These are phyloP conservation scores for Drosophila kanekoi DNA, from an alignment of 2,888 invertebrate species.

Conservation along the genomic window DNA sequence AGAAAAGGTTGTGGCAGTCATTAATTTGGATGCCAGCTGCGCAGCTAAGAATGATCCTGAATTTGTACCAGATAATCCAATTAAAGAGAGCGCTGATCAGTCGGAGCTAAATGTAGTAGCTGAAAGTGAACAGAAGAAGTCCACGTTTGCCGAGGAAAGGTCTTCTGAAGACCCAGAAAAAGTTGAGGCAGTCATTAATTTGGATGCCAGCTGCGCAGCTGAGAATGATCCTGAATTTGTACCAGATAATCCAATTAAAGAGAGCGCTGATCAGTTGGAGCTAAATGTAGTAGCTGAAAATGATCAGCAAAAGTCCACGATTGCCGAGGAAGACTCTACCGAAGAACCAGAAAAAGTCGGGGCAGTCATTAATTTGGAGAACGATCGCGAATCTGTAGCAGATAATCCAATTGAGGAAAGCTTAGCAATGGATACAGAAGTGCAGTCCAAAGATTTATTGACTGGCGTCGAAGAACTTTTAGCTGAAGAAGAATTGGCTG, in stretches of 20 bases:
- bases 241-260: not conserved
- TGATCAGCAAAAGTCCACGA: not conserved
- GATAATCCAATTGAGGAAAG: not conserved
- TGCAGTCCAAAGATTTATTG: not conserved
- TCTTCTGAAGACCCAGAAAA: not conserved
- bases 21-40: conserved; percentile 14
- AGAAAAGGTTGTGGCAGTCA: not conserved
- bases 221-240: not conserved
- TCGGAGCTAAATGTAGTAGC: not conserved
- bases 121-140: not conserved
- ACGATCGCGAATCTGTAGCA: not conserved
- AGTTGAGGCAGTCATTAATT: not conserved
- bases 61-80: not conserved
- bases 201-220: not conserved
- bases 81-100: not conserved
- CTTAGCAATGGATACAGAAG: not conserved
- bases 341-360: not conserved
- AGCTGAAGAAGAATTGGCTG: too few relatives aligned
- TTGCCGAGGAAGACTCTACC: not conserved
- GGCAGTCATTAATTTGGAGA: conserved; percentile 4
- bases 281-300: not conserved
- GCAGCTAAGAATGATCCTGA: not conserved
- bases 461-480: not conserved
- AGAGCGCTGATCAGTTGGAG: not conserved
- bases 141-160: not conserved